A percentile compares a stretch with the other conserved stretches of the same genome.
Conservation (phyloP, 1,140 invertebrate genomes). For the Aporrectodea caliginosa region DNA sequence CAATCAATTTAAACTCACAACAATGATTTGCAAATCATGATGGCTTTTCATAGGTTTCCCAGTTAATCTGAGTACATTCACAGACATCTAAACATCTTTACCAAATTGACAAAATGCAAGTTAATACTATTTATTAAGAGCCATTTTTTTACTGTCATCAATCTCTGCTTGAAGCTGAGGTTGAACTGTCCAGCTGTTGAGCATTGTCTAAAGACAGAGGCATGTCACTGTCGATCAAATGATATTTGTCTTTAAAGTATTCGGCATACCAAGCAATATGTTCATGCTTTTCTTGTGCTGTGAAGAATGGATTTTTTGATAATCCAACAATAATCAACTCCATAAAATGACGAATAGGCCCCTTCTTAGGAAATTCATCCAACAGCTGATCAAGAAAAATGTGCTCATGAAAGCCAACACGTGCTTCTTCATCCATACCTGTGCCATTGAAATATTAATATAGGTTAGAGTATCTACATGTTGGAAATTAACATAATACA, state of each 20-base stretch:
- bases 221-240: not conserved
- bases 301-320: slow-evolving; percentile 88
- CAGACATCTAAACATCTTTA: too few species aligned
- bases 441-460: not conserved
- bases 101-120: too few species aligned
- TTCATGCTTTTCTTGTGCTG: slow-evolving; percentile 79
- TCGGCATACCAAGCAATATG: slow-evolving; percentile 88
- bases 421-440: slow-evolving; percentile 55
- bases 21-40: too few species aligned
- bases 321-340: slow-evolving; percentile 89
- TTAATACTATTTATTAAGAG: too few species aligned
- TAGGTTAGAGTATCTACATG: too few species aligned
- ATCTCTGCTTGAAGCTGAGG: too few species aligned
- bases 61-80: too few species aligned
- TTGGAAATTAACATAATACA: too few species aligned
- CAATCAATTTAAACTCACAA: too few species aligned
- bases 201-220: not conserved
- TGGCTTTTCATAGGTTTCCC: too few species aligned
- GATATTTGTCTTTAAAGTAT: slow-evolving; percentile 75
- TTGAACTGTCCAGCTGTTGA: too few species aligned
- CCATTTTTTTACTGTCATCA: too few species aligned
- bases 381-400: slow-evolving; percentile 85
- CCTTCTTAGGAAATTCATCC: slow-evolving; percentile 79
- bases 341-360: slow-evolving; percentile 93
- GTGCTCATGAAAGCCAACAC: slow-evolving; percentile 61